Conservation (phyloP, 2,113 vertebrate genomes). For the Nothocercus julius region DNA sequence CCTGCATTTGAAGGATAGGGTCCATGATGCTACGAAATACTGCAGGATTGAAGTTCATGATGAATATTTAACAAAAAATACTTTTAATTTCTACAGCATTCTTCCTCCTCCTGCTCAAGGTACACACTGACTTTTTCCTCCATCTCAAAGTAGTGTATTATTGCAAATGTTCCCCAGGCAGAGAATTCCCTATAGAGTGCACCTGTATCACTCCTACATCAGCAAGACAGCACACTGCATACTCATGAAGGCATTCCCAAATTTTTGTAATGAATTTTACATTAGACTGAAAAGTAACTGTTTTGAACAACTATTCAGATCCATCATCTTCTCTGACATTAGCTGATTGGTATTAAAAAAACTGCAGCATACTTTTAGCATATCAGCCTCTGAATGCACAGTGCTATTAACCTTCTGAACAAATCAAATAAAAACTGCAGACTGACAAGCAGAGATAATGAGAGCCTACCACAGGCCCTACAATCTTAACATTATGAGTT, state of each 20-base stretch:
- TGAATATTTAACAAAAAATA: not conserved
- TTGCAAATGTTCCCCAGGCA: not conserved
- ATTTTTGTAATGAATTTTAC: conserved; percentile 36
- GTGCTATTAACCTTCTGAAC: conserved; percentile 15
- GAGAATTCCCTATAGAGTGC: not conserved
- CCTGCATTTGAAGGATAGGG: not conserved
- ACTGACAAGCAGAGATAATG: conserved; percentile 18
- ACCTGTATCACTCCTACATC: not conserved
- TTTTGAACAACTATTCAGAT: conserved; percentile 48
- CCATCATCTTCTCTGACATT: conserved; percentile 13
- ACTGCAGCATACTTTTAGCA: not conserved
- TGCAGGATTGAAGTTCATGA: not conserved
- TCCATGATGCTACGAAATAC: not conserved
- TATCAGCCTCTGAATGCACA: conserved; percentile 17
- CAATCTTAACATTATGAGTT: not conserved
- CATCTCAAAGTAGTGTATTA: not conserved
- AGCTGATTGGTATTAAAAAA: conserved; percentile 51
- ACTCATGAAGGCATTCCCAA: not conserved
- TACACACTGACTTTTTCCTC: not conserved
- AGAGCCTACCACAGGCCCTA: not conserved
- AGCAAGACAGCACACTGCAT: conserved; percentile 4
- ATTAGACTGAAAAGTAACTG: conserved; percentile 41
- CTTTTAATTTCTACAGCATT: not conserved
- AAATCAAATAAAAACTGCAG: conserved; percentile 10
- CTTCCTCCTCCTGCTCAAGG: not conserved